Conservation (phyloP, 53 echinoderm and acorn worm species). For the Hippasteria phrygiana region DNA sequence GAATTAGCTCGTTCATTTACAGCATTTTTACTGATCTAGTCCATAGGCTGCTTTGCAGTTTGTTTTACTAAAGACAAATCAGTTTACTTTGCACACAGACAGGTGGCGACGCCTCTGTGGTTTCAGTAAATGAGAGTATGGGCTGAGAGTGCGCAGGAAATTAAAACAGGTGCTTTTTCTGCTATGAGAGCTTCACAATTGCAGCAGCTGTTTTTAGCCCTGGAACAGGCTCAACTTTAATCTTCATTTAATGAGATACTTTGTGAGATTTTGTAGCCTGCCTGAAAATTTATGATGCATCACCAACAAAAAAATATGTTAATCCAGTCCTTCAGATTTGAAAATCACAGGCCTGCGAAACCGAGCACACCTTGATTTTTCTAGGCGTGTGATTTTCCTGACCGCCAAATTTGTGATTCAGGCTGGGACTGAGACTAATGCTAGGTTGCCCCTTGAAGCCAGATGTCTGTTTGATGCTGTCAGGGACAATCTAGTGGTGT, state of each 20-base stretch:
- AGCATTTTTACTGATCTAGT: neutral
- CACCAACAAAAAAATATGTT: no score
- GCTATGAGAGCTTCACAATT: neutral
- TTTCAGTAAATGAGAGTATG: neutral
- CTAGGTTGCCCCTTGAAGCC: no score
- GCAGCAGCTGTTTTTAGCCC: constrained; percentile 18
- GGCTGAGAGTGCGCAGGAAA: neutral
- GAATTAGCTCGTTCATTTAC: neutral
- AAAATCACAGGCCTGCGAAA: no score
- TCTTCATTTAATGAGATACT: neutral
- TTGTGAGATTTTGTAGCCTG: neutral
- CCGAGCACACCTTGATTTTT: no score
- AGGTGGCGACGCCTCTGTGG: neutral
- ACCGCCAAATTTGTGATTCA: no score
- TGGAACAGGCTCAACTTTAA: neutral
- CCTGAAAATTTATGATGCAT: no score
- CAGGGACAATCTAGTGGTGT: no score
- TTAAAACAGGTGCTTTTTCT: neutral
- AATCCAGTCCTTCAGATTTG: no score
- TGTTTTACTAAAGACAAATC: neutral
- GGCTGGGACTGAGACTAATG: no score
- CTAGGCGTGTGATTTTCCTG: no score
- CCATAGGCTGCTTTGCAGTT: neutral
- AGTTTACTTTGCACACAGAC: neutral
- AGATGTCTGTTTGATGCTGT: no score